Conservation (phyloP, 2,888 invertebrate genomes). For the Acronicta leporina region DNA sequence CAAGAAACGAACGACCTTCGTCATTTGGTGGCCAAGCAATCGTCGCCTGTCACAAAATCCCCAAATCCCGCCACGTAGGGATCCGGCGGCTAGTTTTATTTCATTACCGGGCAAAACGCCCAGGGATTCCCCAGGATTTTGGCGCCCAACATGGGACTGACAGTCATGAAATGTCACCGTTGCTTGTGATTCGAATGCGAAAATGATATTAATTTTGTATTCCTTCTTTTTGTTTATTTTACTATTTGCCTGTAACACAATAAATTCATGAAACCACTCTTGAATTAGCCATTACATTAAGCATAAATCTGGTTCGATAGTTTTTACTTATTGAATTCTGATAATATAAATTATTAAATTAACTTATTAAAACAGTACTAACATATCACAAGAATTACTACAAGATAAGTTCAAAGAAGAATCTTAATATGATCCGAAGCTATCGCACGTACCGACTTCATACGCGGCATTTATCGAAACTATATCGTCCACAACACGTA, state of each 20-base stretch:
- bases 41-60: conserved; percentile 65
- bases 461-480: conserved; percentile 57
- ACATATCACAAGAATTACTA: conserved; percentile 8
- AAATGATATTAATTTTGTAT: conserved; percentile 15
- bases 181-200: conserved; percentile 24
- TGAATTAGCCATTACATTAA: no score
- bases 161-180: conserved; percentile 47
- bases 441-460: conserved; percentile 42
- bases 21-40: conserved; percentile 65
- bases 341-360: no score
- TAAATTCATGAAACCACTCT: no score
- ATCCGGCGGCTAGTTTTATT: conserved; percentile 68
- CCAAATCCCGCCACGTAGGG: conserved; percentile 65
- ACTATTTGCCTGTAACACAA: neutral
- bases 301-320: no score
- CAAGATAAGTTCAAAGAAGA: conserved; percentile 27
- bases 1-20: conserved; percentile 68
- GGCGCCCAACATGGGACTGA: conserved; percentile 59
- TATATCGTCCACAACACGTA: conserved; percentile 45
- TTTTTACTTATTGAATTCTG: no score
- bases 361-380: neutral
- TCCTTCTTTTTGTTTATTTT: neutral
- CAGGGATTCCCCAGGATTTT: conserved; percentile 60
- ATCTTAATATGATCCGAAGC: conserved; percentile 22
- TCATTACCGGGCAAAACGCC: conserved; percentile 65